Percentiles rank a stretch among this genome's conserved stretches.
phyloP scores from a whole-genome alignment of 1,140 invertebrate species.

The Camponotus vicinus region DNA sequence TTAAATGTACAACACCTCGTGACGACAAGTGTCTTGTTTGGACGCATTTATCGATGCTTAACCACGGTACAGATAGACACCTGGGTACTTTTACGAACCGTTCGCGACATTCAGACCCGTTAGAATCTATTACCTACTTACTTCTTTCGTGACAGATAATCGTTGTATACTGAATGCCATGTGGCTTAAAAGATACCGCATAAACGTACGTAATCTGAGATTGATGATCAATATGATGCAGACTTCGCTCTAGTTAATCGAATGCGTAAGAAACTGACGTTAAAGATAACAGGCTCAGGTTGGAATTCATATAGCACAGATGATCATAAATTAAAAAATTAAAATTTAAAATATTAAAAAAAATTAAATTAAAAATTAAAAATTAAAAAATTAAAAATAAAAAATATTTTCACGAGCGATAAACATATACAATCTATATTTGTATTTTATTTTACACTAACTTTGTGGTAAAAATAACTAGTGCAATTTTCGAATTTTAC shows the following conservation, averaged over 20 bases:
- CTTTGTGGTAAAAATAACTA: background rate
- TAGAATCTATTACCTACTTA: slow-evolving; percentile 52
- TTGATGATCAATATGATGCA: background rate
- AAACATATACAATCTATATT: background rate
- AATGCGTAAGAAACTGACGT: background rate
- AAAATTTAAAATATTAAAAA: no score
- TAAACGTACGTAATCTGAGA: slow-evolving; percentile 15
- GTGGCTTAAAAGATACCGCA: background rate
- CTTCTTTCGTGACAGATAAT: slow-evolving; percentile 44
- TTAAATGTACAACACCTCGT: no score
- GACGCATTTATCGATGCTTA: slow-evolving; percentile 29
- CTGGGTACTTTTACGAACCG: slow-evolving; percentile 10
- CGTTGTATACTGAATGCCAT: background rate
- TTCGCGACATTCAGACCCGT: slow-evolving; percentile 27
- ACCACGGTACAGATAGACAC: background rate
- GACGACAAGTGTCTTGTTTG: slow-evolving; percentile 30
- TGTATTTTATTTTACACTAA: background rate
- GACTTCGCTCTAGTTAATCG: background rate
- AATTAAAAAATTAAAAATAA: background rate
- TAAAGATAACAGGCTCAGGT: background rate
- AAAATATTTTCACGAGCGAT: background rate
- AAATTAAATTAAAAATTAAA: no score
- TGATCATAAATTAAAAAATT: background rate
- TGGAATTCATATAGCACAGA: background rate
- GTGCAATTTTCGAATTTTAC: background rate